Conservation (phyloP, 2,113 vertebrate species). For the Nettapus auritus region DNA sequence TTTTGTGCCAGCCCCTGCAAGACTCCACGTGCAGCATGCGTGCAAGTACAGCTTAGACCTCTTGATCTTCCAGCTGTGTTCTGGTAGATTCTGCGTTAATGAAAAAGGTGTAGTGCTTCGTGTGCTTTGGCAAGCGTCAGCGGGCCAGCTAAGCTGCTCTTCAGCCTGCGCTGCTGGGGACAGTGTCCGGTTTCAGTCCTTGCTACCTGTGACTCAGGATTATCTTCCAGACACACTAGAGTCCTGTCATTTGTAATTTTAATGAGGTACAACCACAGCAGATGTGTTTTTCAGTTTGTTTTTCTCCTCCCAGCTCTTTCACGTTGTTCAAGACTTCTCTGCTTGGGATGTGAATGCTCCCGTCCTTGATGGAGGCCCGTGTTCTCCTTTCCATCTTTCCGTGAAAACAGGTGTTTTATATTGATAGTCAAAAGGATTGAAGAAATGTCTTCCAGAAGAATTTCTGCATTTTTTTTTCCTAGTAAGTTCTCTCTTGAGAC, state of each 20-base stretch:
- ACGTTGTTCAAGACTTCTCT: background rate
- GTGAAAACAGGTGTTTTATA: background rate
- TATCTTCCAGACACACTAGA: background rate
- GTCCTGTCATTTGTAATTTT: background rate
- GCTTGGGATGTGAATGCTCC: background rate
- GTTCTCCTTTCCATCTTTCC: background rate
- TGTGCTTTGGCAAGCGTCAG: background rate
- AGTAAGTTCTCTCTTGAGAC: background rate
- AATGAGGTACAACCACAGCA: background rate
- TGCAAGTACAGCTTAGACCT: background rate
- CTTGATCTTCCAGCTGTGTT: background rate
- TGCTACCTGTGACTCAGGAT: background rate
- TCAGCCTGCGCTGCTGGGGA: background rate
- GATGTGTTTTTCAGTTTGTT: background rate
- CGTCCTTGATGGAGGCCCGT: background rate
- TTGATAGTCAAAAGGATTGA: background rate
- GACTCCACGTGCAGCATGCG: rapidly evolving
- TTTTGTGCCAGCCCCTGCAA: background rate
- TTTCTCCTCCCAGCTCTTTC: background rate
- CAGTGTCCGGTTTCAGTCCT: background rate
- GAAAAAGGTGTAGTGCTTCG: background rate
- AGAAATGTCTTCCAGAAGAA: background rate
- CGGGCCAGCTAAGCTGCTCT: background rate
- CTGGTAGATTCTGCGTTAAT: background rate
- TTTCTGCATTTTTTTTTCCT: background rate